Evolutionary conservation across 2,888 invertebrate genomes (phyloP), one percentile per base, ranked within the genome.

Genomic region (Cephus spinipes): DNA sequence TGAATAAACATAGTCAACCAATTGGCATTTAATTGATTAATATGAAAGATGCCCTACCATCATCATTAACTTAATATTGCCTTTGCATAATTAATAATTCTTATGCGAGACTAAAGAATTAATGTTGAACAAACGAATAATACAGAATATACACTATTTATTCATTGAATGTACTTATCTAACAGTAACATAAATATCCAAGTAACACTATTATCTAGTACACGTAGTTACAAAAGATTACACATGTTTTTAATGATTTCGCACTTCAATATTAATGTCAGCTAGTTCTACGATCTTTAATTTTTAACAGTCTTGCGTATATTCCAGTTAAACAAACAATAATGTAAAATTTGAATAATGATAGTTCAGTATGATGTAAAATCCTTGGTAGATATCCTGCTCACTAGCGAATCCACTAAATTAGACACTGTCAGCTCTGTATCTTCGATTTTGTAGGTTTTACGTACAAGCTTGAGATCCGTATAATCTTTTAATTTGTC

Each of bases 301-400:
- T 55, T 55, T 55, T 55, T 55, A 55, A 55, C 23, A 55, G 55
- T 23, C 40, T 40, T 15, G 9, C 9, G 9, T 9, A 2, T 1
- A 55, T 55, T 23, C 23, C 6, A 55, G 55, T 55, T 55, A 55
- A 1, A 23, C 9, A 23, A 23, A 55, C 55, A 55, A 23, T 55
- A 23, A 40, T 55, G 23, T 23, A 15, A 55, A 9, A 23, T 9
- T 55, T 6, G 23, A 55, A 55, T 23, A 55, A 23, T 6, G 12
- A 55, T 23, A 55, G 1, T 55, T 55, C 55, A 55, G 9, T 55
- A 23, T 15, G 92, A 92, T 73, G 94, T 90, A 91, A 94, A 93
- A 85, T 93, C 94, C 89, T 95, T 96, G 11, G 94, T 93, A 35
- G 94, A 94, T 89, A 96, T 95, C 89, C 94, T 94, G 86, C 94